A percentile compares a stretch with the other conserved stretches of the same genome.
Evolutionary conservation across 2,113 vertebrate species (phyloP).

Genomic region (Petromus typicus): DNA sequence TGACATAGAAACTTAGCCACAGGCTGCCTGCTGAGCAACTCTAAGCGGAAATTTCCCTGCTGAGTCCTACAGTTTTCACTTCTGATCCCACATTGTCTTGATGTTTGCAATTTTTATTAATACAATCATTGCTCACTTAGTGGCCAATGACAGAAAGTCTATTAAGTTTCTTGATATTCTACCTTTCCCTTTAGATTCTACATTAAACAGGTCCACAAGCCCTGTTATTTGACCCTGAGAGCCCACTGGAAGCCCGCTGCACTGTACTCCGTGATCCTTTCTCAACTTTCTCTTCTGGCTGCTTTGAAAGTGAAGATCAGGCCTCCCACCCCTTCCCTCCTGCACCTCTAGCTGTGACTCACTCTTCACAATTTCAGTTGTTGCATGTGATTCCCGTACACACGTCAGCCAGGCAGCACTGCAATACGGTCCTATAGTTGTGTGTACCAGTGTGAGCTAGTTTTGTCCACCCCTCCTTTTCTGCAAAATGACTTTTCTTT

Average conservation of each 20-base stretch:
- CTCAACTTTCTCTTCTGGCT: background rate
- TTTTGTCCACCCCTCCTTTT: background rate
- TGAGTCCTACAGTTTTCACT: too few species aligned
- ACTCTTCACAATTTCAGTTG: background rate
- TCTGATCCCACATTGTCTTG: background rate
- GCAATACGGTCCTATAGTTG: background rate
- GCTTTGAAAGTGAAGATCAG: background rate
- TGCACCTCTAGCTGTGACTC: background rate
- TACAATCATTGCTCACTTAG: background rate
- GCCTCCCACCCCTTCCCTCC: background rate
- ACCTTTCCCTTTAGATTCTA: background rate
- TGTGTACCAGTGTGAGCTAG: background rate
- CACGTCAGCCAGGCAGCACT: background rate
- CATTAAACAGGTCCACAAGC: background rate
- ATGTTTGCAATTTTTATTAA: background rate
- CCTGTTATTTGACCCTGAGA: background rate
- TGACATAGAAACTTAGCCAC: background rate
- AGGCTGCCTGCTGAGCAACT: background rate
- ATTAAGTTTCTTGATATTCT: background rate
- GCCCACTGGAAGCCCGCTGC: background rate
- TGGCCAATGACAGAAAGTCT: background rate
- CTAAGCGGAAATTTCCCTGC: background rate
- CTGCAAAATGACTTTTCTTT: background rate
- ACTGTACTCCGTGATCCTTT: background rate
- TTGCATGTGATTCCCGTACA: background rate